Conservation (phyloP, 2,113 vertebrate species). For the Myodes glareolus region DNA sequence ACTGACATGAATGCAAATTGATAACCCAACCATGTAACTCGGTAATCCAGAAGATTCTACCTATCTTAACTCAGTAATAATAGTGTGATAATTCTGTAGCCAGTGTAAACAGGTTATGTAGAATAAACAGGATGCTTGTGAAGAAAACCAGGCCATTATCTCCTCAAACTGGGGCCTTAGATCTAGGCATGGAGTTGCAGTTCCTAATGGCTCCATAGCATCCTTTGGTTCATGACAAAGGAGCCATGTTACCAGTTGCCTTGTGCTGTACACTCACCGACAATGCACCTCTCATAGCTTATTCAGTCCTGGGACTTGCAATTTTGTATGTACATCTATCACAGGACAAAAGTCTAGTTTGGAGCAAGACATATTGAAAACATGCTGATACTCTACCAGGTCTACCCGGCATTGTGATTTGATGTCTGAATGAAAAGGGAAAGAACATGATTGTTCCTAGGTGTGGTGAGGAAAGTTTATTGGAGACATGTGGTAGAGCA, state of each 20-base stretch:
- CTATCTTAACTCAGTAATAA: background rate
- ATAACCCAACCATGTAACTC: background rate
- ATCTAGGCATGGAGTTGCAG: background rate
- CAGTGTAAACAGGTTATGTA: background rate
- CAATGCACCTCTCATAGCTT: background rate
- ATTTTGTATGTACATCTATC: background rate
- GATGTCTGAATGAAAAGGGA: too few relatives aligned
- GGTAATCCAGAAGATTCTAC: background rate
- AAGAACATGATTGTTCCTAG: too few relatives aligned
- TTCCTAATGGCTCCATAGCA: background rate
- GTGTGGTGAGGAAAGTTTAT: too few relatives aligned
- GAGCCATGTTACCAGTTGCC: background rate
- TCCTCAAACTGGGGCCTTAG: background rate
- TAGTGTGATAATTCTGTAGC: background rate
- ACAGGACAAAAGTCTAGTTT: background rate
- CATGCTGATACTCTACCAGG: background rate
- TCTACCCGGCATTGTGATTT: too few relatives aligned
- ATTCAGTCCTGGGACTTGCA: background rate
- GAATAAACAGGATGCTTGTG: background rate
- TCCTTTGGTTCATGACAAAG: background rate
- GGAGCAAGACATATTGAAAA: background rate
- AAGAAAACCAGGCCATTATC: background rate
- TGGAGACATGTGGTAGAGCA: too few relatives aligned
- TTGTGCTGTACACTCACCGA: background rate
- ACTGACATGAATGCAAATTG: background rate